phyloP scores from a whole-genome alignment of 2,888 invertebrate genomes.

The Drosophila suboccidentalis region DNA sequence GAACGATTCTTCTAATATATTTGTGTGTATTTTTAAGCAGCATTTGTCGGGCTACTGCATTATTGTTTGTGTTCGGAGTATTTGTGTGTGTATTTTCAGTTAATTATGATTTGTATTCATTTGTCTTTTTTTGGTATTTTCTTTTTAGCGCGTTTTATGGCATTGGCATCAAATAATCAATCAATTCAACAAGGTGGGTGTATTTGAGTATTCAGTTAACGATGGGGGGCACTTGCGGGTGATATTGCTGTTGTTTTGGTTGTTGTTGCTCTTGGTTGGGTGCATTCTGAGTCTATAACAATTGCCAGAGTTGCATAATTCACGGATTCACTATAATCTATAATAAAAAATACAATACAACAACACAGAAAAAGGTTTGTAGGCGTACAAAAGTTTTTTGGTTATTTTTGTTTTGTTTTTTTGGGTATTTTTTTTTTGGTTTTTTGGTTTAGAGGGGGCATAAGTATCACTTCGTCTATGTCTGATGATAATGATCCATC shows the following conservation, averaged over 20 bases:
- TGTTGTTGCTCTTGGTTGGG: conserved; percentile 65
- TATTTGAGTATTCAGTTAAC: conserved; percentile 47
- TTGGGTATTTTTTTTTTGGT: conserved; percentile 15
- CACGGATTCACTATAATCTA: conserved; percentile 80
- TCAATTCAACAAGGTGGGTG: conserved; percentile 66
- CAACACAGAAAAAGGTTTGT: conserved; percentile 69
- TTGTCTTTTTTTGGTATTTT: neutral
- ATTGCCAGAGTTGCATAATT: conserved; percentile 81
- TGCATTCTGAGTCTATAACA: conserved; percentile 77
- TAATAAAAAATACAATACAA: conserved; percentile 75
- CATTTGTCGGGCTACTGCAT: conserved; percentile 70
- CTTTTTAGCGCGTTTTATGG: conserved; percentile 37
- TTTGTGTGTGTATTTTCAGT: conserved; percentile 21
- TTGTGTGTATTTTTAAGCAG: conserved; percentile 17
- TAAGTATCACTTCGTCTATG: conserved; percentile 59
- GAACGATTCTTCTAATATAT: conserved; percentile 1
- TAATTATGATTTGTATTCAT: conserved; percentile 26
- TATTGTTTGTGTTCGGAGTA: conserved; percentile 32
- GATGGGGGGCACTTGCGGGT: conserved; percentile 66
- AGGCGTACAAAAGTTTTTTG: conserved; percentile 61
- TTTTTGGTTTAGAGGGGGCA: conserved; percentile 21
- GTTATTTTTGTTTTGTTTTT: conserved; percentile 19
- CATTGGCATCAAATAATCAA: conserved; percentile 59
- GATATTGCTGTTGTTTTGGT: conserved; percentile 57
- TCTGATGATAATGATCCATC: conserved; percentile 48